These are phyloP conservation scores for Condylura cristata DNA, from an alignment of 2,113 vertebrate species.

Conservation along the genomic window DNA sequence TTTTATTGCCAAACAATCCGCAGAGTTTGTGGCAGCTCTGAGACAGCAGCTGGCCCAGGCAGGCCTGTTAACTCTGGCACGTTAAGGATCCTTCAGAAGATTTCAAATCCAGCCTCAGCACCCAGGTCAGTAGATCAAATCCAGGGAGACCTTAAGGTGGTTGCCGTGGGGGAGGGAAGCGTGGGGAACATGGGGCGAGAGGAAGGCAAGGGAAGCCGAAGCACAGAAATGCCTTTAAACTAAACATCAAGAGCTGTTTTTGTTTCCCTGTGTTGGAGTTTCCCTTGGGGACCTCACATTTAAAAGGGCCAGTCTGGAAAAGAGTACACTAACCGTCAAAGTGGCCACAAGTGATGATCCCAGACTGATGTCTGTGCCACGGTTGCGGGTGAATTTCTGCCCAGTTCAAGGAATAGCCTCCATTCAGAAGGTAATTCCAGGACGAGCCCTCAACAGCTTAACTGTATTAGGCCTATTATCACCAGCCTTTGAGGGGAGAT, in stretches of 20 bases:
- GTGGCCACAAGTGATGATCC: neutral
- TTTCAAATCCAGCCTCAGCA: constrained; percentile 78
- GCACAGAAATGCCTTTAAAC: constrained; percentile 53
- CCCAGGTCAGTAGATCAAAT: constrained; percentile 76
- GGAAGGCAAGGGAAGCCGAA: neutral
- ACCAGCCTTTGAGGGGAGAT: neutral
- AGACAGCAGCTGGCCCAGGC: constrained; percentile 81
- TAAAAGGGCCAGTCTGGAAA: constrained; percentile 37
- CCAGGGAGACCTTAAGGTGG: constrained; percentile 71
- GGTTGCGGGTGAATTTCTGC: neutral
- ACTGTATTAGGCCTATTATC: neutral
- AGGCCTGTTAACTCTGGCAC: constrained; percentile 79
- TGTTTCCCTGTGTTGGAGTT: neutral
- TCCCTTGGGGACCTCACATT: neutral
- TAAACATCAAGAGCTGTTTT: constrained; percentile 38
- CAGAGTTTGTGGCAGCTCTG: constrained; percentile 81
- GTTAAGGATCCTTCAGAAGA: constrained; percentile 82
- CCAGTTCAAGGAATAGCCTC: neutral
- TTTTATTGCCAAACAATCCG: constrained; percentile 87
- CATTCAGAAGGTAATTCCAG: neutral
- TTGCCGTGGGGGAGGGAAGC: neutral
- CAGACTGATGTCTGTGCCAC: neutral
- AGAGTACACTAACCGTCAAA: neutral
- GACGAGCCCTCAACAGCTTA: neutral
- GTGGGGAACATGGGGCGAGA: neutral